phyloP scores from a whole-genome alignment of 2,888 invertebrate genomes.

The Apodemia duryi region DNA sequence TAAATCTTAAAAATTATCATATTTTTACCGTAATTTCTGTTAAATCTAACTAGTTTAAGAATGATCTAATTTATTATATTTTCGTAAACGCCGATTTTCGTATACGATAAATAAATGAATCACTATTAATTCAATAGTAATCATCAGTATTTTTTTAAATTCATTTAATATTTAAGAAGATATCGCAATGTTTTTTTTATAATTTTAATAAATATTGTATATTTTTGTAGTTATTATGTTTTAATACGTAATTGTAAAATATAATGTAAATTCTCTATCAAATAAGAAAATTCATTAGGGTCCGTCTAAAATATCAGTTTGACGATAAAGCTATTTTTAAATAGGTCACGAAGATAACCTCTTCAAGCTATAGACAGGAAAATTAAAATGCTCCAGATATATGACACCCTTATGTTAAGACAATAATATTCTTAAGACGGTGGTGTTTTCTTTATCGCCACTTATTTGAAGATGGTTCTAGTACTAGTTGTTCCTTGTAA shows the following conservation, averaged over 20 bases:
- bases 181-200: too few relatives aligned
- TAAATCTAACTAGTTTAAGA: too few relatives aligned
- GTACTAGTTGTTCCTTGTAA: background rate
- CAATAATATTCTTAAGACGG: background rate
- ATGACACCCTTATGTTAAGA: background rate
- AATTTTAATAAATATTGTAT: too few relatives aligned
- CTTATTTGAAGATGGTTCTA: background rate
- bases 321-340: background rate
- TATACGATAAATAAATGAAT: too few relatives aligned
- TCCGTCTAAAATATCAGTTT: background rate
- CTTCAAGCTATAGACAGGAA: conserved; percentile 1
- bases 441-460: conserved; percentile 9
- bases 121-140: too few relatives aligned
- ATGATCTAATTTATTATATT: too few relatives aligned
- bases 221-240: too few relatives aligned
- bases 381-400: background rate
- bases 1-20: background rate
- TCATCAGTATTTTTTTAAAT: too few relatives aligned
- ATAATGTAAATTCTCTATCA: too few relatives aligned
- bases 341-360: conserved; percentile 6
- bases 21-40: background rate
- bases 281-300: background rate
- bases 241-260: too few relatives aligned
- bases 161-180: too few relatives aligned
- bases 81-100: too few relatives aligned